Base-by-base conservation (phyloP, 2,888 invertebrate genomes). In the Lasiommata megera region DNA sequence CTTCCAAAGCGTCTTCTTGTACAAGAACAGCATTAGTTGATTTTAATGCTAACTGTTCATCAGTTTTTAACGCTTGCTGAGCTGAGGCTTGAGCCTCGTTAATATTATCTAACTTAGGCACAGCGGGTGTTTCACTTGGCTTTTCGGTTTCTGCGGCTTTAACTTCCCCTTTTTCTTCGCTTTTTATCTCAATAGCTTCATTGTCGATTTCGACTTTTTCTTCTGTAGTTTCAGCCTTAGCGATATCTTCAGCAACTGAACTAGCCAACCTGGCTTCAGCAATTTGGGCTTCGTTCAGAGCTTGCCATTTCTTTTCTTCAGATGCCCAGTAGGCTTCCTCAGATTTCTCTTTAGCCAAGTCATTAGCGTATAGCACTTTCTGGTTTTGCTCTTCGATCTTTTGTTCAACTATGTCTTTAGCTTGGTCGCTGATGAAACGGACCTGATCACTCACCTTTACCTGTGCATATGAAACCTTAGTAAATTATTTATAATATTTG, bases 231-330 rank as follows among this genome's bases (percentile, higher is more conserved):
- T 34, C 18, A 40, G 41, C 56, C 34, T 61, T 57, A 6, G 16
- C 1, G 16, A 6, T 16, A 23, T 18, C 43, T 23, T 6, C n/a
- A 0, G 88, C 85, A 0, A 80, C 57, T 5, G 75, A 72, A 0
- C 82, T 88, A 6, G 84, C 85, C 1, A 82, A 54, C 34, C 82
- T 76, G 9, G 89, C 88, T 50, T 82, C 77, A 16, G 82, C 82
- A 0, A 83, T 79, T 58, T 83, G 80, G 1, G 79, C 54, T 6
- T 86, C 84, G 52, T 84, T 82, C 0, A 86, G 44, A 0, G 82
- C 80, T 61, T 88, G 88, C 87, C 87, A 89, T 74, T 88, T 86
- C 70, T 80, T 77, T 7, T 89, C 89, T 52, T 89, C 85, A 0
- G 66, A 72, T 0, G 77, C 71, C 88, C 87, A 88, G 71, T 67